Evolutionary conservation across 2,888 invertebrate species (phyloP).

Genomic region (Laspeyria flexula): DNA sequence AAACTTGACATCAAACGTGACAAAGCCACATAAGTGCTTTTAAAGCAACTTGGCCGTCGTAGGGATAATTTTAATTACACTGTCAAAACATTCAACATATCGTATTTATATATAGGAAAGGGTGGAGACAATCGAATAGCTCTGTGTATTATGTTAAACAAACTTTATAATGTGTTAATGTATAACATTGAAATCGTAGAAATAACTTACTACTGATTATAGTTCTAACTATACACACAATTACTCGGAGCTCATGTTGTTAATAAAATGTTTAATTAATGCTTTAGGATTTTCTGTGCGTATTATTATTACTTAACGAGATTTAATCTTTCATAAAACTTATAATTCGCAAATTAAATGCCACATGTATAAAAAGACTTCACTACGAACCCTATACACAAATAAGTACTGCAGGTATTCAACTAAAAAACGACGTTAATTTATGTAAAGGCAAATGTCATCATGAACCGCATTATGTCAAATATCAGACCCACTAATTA

Average conservation of each 20-base stretch:
- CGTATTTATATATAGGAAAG: constrained; percentile 25
- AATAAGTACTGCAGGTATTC: no score
- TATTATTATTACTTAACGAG: no score
- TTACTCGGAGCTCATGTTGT: background rate
- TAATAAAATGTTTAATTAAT: background rate
- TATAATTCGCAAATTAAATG: no score
- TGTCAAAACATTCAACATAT: constrained; percentile 43
- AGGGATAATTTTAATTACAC: constrained; percentile 34
- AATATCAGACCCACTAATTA: background rate
- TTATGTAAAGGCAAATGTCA: no score
- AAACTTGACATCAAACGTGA: constrained; percentile 36
- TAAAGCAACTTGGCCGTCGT: constrained; percentile 17
- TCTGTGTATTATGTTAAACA: constrained; percentile 22
- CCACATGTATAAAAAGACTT: no score
- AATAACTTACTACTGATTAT: background rate
- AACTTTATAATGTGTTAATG: background rate
- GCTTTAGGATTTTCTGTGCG: background rate
- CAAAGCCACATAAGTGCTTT: constrained; percentile 39
- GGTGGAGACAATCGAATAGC: constrained; percentile 24
- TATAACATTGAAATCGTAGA: constrained; percentile 7
- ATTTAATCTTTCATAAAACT: no score
- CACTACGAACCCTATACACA: no score
- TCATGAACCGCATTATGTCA: no score
- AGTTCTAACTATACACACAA: background rate
- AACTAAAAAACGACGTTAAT: no score